Evolutionary conservation across 2,113 vertebrate species (phyloP).

Genomic region (Perca flavescens): DNA sequence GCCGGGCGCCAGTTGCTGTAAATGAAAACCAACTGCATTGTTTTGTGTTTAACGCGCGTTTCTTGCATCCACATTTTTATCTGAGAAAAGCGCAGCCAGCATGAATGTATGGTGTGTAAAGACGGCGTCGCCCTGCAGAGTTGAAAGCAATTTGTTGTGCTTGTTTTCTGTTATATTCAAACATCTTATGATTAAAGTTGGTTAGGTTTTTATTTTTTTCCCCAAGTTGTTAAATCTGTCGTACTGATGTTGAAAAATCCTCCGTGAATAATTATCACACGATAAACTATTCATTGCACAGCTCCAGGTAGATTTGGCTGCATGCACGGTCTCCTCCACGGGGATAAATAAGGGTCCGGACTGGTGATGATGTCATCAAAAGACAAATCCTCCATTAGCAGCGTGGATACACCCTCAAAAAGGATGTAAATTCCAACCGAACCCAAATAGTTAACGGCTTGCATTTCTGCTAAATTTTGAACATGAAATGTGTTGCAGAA

Average conservation of each 20-base stretch:
- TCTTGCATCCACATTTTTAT: not conserved
- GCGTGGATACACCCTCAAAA: constrained; percentile 6
- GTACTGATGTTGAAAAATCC: not conserved
- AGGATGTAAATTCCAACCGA: not conserved
- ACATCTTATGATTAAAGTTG: not conserved
- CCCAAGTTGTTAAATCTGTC: not conserved
- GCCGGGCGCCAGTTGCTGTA: constrained; percentile 57
- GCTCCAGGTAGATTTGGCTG: constrained; percentile 7
- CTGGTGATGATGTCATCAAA: constrained; percentile 36
- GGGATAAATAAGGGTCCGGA: constrained; percentile 11
- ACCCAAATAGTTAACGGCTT: not conserved
- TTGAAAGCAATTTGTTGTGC: not conserved
- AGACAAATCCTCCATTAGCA: constrained; percentile 33
- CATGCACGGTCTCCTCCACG: not conserved
- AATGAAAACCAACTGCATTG: constrained; percentile 57
- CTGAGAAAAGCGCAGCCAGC: not conserved
- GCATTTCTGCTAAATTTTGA: not conserved
- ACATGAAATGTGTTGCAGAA: not conserved
- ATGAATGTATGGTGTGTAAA: not conserved
- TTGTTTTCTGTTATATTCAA: not conserved
- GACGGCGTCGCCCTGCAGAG: no score
- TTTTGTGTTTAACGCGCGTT: constrained; percentile 28
- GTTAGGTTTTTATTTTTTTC: not conserved
- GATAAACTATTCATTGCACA: not conserved
- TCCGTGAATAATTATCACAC: not conserved